Evolutionary conservation across 2,888 invertebrate genomes (phyloP), one percentile per base, ranked within the genome.

Genomic region (Embidobia sp.): DNA sequence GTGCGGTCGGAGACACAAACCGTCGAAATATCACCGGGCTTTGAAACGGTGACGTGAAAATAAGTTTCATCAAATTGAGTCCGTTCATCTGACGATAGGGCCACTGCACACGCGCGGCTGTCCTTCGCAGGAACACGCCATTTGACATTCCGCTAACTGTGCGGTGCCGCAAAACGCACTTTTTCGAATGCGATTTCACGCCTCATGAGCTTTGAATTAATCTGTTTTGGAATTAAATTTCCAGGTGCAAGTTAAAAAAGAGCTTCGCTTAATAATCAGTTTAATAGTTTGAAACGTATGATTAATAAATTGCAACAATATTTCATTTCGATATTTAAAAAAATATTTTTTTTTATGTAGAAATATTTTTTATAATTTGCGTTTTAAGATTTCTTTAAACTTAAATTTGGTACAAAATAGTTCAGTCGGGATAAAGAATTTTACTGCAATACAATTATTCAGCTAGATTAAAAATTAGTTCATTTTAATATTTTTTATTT

Each of bases 11-110:
- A 69, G 61, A 72, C 64, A 46, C 69, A 69, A 72, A 66, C 73
- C 75, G 69, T 64, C 82, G 83, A 86, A 86, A 86, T 85, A 85
- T 86, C 79, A 82, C 79, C 70, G 72, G 82, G 83, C 83, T 85
- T 85, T 83, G 78, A 78, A 72, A 79, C 73, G 70, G 80, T 83
- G 85, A 85, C 84, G 80, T 78, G 83, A 84, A 85, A 85, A 85
- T 87, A 86, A 86, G 85, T 87, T 86, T 82, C 80, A 82, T 76
- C 76, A 70, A 81, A 72, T 72, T 72, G 59, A 59, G 55, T 55
- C 46, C 33, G 61, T 72, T 75, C 57, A 74, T 70, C 74, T 79
- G 79, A 79, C 66, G 51, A 49, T 72, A 67, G 67, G 63, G 59
- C 76, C 44, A 61, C 70, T 66, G 63, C 53, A 42, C 31, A 16